Evolutionary conservation across 23 tunicate species (phyloP).

Genomic region (Styela plicata): DNA sequence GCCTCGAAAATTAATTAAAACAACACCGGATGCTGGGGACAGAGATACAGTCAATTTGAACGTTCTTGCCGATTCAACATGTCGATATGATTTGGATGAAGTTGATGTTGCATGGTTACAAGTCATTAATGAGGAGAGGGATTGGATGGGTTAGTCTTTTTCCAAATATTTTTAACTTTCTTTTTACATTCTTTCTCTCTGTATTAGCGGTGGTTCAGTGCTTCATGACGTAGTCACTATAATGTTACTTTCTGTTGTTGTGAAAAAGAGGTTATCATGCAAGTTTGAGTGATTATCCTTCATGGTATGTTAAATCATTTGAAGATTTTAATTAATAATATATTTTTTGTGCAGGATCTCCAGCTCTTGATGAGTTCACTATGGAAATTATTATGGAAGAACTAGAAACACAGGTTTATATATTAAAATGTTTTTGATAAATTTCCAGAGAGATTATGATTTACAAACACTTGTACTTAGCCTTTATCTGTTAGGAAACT

Average conservation of each 20-base stretch:
- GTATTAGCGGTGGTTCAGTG: too few species aligned
- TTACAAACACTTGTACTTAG: too few species aligned
- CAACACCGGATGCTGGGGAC: conserved; percentile 69
- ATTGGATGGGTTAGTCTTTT: conserved; percentile 42
- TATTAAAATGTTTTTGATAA: too few species aligned
- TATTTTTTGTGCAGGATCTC: conserved; percentile 40
- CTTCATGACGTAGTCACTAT: too few species aligned
- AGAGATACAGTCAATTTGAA: conserved; percentile 66
- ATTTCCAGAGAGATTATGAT: too few species aligned
- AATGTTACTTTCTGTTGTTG: too few species aligned
- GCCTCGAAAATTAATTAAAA: conserved; percentile 74
- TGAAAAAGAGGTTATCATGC: too few species aligned
- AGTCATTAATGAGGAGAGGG: conserved; percentile 58
- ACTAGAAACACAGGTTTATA: conserved; percentile 92
- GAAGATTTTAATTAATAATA: conserved; percentile 11
- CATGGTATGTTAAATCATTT: too few species aligned
- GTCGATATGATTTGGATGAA: conserved; percentile 88
- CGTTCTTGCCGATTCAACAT: conserved; percentile 68
- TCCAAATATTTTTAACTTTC: too few species aligned
- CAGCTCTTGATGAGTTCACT: conserved; percentile 70
- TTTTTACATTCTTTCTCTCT: too few species aligned
- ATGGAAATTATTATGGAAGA: conserved; percentile 96
- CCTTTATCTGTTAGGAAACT: too few species aligned
- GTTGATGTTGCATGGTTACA: conserved; percentile 78
- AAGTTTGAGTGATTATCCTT: too few species aligned